Evolutionary conservation across 2,113 vertebrate species (phyloP).

Genomic region (Python bivittatus): DNA sequence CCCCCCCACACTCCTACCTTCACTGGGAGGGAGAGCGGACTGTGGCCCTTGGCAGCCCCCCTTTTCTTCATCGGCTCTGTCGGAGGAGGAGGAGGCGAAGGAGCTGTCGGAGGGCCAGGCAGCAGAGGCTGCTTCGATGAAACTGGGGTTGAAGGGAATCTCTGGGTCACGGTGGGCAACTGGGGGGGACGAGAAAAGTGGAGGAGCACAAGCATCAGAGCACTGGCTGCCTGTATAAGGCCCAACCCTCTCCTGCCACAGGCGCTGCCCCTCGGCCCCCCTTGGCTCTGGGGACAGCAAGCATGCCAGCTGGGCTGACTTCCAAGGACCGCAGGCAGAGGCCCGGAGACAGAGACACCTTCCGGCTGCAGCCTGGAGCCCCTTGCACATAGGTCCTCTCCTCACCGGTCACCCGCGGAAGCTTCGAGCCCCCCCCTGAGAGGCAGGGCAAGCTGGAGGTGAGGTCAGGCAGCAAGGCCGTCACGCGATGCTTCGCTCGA

Average conservation of each 20-base stretch:
- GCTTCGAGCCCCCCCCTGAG: slow-evolving; percentile 80
- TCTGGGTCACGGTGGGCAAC: slow-evolving; percentile 94
- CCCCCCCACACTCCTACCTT: slow-evolving; percentile 75
- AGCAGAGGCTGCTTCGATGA: slow-evolving; percentile 89
- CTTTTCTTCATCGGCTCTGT: slow-evolving; percentile 76
- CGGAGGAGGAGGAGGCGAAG: slow-evolving; percentile 80
- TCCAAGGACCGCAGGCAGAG: neutral
- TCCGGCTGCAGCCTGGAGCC: no score
- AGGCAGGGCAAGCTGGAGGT: slow-evolving; percentile 82
- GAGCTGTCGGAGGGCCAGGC: slow-evolving; percentile 91
- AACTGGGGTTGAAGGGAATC: slow-evolving; percentile 95
- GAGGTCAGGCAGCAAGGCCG: slow-evolving; percentile 83
- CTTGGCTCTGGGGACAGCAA: neutral
- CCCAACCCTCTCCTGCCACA: neutral
- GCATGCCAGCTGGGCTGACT: no score
- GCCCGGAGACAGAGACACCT: neutral
- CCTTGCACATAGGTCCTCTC: neutral
- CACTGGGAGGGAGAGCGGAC: slow-evolving; percentile 78
- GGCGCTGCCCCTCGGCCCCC: neutral
- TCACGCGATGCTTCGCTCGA: slow-evolving; percentile 90
- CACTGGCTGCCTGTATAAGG: no score
- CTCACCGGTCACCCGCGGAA: slow-evolving; percentile 93
- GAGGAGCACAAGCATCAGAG: neutral
- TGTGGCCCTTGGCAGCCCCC: slow-evolving; percentile 73
- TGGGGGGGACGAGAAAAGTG: slow-evolving; percentile 48